Conservation (phyloP, 2,113 vertebrate genomes). For the Pedionomus torquatus region DNA sequence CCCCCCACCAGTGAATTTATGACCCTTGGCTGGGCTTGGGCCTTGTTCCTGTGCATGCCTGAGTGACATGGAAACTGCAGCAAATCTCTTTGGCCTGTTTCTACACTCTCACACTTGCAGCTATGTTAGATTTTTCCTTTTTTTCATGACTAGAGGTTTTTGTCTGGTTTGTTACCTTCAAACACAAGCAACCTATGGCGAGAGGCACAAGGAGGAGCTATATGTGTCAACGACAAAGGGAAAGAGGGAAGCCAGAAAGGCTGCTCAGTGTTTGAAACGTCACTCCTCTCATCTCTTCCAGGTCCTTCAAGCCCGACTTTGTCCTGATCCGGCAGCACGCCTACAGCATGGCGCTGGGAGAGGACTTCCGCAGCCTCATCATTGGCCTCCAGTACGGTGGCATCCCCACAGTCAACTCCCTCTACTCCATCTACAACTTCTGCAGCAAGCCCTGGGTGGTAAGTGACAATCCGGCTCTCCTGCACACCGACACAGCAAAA, state of each 20-base stretch:
- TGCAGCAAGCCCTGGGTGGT: constrained; percentile 99
- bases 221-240: rapidly evolving
- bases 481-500: not conserved
- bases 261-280: not conserved
- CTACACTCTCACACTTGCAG: not conserved
- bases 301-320: constrained; percentile 94
- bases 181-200: not conserved
- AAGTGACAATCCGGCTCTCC: constrained; percentile 31
- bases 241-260: not conserved
- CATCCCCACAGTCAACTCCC: constrained; percentile 87
- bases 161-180: not conserved
- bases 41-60: constrained; percentile 40
- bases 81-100: constrained; percentile 30
- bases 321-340: constrained; percentile 91
- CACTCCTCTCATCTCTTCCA: constrained; percentile 42
- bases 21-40: not conserved
- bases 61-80: constrained; percentile 42
- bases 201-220: not conserved
- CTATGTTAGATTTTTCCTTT: not conserved
- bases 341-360: constrained; percentile 93
- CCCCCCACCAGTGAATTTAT: constrained; percentile 44
- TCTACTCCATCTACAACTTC: constrained; percentile 97
- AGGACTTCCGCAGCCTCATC: constrained; percentile 92
- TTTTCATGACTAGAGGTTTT: not conserved
- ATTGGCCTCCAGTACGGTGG: constrained; percentile 93